A percentile compares a stretch with the other conserved stretches of the same genome.
These are phyloP conservation scores for Caradrina clavipalpis DNA, from an alignment of 2,888 invertebrate species.

Conservation along the genomic window DNA sequence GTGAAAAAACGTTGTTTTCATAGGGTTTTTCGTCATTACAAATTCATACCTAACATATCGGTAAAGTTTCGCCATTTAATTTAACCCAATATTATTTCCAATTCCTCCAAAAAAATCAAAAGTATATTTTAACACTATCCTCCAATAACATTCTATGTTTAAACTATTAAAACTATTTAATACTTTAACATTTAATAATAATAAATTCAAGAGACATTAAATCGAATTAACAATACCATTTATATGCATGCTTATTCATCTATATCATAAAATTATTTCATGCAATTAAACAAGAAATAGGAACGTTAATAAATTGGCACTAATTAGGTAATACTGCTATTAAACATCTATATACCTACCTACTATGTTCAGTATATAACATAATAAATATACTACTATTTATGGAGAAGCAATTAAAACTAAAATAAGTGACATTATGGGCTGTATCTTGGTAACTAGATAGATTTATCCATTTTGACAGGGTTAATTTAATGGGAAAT, in stretches of 20 bases:
- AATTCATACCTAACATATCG: not conserved
- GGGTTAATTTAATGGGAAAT: too few species aligned
- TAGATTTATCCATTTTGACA: too few species aligned
- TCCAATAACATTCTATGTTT: slow-evolving; percentile 26
- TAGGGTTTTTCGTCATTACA: not conserved
- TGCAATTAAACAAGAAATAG: slow-evolving; percentile 29
- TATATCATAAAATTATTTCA: slow-evolving; percentile 7
- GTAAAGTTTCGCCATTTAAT: not conserved
- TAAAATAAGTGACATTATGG: too few species aligned
- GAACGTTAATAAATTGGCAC: slow-evolving; percentile 46
- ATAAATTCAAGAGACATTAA: slow-evolving; percentile 6
- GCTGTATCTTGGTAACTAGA: too few species aligned
- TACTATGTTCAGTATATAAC: not conserved
- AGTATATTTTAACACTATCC: slow-evolving; percentile 15
- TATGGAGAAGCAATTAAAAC: too few species aligned
- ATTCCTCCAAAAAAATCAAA: slow-evolving; percentile 1
- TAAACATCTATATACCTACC: not conserved
- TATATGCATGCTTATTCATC: not conserved
- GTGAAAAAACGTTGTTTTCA: too few species aligned
- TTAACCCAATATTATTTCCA: not conserved
- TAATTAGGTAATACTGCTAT: slow-evolving; percentile 8
- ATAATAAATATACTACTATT: too few species aligned
- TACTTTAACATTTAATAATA: slow-evolving; percentile 31
- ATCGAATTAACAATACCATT: slow-evolving; percentile 12
- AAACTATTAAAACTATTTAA: slow-evolving; percentile 27